Evolutionary conservation across 2,113 vertebrate genomes (phyloP), one percentile per base, ranked within the genome.

Genomic region (Dolichallabes microphthalmus): DNA sequence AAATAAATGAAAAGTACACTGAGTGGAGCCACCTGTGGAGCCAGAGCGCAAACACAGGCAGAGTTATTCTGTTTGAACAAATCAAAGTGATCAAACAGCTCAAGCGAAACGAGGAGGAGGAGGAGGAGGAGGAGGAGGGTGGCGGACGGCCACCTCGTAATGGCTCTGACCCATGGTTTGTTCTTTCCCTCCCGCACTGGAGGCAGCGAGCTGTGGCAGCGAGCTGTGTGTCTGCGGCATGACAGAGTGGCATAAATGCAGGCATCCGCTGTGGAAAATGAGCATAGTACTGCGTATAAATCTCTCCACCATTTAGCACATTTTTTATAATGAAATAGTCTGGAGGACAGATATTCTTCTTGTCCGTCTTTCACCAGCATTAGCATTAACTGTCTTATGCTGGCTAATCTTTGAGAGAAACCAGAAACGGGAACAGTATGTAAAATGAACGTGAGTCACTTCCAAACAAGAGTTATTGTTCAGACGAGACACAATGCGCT

Each of bases 1-100:
- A 87, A 85, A 88, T 88, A 88, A 87, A 90, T 90, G 87, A 89
- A 88, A 84, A 74, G 90, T 71, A 84, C 86, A 87, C 82, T 55
- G 78, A 77, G 69, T 75, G 50, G 64, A 30, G n/a, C 71, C 74
- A 85, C 87, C 64, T 57, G 87, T 77, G 30, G 83, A 79, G 60
- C 32, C 20, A 76, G 57, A 80, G 20, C 1, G 86, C 84, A 86
- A 88, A 89, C 88, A 89, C 77, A 84, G 73, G 45, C 73, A 89
- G 83, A 22, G 27, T 71, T 82, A 80, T 86, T 85, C 84, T 89
- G 84, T 90, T 88, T 88, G 84, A 89, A 88, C 84, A 60, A 88
- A 86, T 90, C 83, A 86, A 82, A 82, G 82, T 69, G 82, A 83
- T 88, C 74, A 87, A 89, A 89, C 80, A 80, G 77, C 30, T 69